Percentiles rank a stretch among this genome's conserved stretches.
Conservation (phyloP, 2,113 vertebrate species). For the Columba livia region DNA sequence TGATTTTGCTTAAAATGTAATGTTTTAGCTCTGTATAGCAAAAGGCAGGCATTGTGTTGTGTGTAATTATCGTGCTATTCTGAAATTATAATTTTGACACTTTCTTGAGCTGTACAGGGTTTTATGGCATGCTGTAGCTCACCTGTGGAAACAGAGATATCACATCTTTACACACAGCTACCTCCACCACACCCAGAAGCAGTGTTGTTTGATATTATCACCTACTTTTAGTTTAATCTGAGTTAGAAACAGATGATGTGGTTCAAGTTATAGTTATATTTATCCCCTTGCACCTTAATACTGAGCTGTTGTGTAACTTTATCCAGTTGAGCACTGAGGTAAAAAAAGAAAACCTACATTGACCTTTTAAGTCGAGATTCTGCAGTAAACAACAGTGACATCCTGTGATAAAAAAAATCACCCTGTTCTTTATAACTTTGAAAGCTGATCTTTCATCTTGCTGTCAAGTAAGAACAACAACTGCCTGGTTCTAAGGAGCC, state of each 20-base stretch:
- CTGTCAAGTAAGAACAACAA: not conserved
- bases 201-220: not conserved
- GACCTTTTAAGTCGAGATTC: not conserved
- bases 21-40: not conserved
- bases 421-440: not conserved
- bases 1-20: not conserved
- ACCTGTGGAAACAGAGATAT: not conserved
- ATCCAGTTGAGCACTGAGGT: not conserved
- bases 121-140: not conserved
- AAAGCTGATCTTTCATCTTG: not conserved
- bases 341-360: not conserved
- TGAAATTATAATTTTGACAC: not conserved
- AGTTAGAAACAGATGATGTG: constrained; percentile 15
- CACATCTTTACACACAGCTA: not conserved
- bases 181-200: not conserved
- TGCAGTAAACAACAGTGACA: not conserved
- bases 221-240: not conserved
- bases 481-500: not conserved
- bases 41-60: not conserved
- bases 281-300: not conserved
- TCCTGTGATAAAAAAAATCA: not conserved
- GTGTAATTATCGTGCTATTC: not conserved
- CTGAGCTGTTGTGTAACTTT: not conserved
- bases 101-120: not conserved
- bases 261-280: not conserved